Percentiles rank a stretch among this genome's conserved stretches.
These are phyloP conservation scores for Camponotus vicinus DNA, from an alignment of 1,140 invertebrate species.

Conservation along the genomic window DNA sequence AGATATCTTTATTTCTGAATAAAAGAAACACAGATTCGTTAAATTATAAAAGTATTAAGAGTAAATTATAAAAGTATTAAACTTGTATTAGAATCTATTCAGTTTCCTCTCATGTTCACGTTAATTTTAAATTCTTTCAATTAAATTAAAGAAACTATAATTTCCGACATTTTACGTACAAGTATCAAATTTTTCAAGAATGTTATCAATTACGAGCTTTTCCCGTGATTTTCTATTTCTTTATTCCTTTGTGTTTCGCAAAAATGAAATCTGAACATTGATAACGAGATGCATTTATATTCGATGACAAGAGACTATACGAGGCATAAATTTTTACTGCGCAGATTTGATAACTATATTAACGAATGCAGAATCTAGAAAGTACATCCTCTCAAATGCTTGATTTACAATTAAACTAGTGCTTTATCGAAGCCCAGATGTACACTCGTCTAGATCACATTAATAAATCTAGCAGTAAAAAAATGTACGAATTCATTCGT, in stretches of 20 bases:
- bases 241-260: conserved; percentile 27
- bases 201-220: conserved; percentile 28
- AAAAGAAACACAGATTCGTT: neutral
- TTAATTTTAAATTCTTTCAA: neutral
- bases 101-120: neutral
- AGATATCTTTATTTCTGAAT: conserved; percentile 7
- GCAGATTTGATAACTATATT: conserved; percentile 52
- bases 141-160: neutral
- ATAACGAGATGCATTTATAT: conserved; percentile 61
- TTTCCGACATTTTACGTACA: neutral
- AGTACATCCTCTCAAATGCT: conserved; percentile 55
- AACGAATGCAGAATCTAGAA: conserved; percentile 57
- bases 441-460: conserved; percentile 70
- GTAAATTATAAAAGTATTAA: neutral
- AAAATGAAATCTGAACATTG: conserved; percentile 3
- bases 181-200: neutral
- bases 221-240: neutral
- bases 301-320: conserved; percentile 11
- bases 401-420: conserved; percentile 59
- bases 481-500: conserved; percentile 67
- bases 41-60: neutral
- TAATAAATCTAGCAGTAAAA: conserved; percentile 75
- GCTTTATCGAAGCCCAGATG: conserved; percentile 67
- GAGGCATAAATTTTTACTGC: conserved; percentile 6
- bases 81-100: neutral